These are phyloP conservation scores for Liopterus haemorrhoidalis DNA, from an alignment of 2,888 invertebrate genomes.

Conservation along the genomic window DNA sequence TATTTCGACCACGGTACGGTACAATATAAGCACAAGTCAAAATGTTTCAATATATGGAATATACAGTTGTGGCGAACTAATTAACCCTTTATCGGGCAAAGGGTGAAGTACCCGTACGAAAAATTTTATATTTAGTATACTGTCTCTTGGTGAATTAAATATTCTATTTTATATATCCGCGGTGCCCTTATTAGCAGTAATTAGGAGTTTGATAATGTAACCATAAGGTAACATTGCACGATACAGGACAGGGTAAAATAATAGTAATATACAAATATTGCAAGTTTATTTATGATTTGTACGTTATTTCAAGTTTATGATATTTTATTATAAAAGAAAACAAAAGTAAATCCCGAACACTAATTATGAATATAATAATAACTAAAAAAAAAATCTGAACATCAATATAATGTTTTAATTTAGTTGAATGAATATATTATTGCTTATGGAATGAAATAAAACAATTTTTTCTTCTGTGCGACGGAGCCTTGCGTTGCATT, in stretches of 20 bases:
- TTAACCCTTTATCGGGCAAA: slow-evolving; percentile 3
- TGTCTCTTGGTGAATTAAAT: slow-evolving; percentile 10
- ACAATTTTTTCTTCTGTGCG: slow-evolving; percentile 4
- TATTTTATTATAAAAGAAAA: slow-evolving; percentile 6
- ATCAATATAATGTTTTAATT: slow-evolving; percentile 1
- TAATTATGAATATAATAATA: slow-evolving; percentile 1
- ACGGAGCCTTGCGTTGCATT: slow-evolving; percentile 12
- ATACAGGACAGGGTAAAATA: slow-evolving; percentile 7
- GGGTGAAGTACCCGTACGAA: not conserved
- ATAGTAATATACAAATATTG: slow-evolving; percentile 8
- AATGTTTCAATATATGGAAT: no score
- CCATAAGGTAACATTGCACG: slow-evolving; percentile 10
- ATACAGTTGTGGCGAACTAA: no score
- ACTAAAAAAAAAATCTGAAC: not conserved
- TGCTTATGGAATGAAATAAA: slow-evolving; percentile 3
- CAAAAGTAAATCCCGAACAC: not conserved
- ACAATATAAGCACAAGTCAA: no score
- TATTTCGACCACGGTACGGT: no score
- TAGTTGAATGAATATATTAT: slow-evolving; percentile 4
- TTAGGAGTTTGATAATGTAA: slow-evolving; percentile 13
- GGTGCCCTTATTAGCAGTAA: slow-evolving; percentile 7
- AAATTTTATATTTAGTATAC: slow-evolving; percentile 8
- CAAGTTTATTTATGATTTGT: slow-evolving; percentile 3
- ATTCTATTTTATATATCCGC: slow-evolving; percentile 3
- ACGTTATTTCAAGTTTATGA: slow-evolving; percentile 4